Percentiles rank a stretch among this genome's conserved stretches.
These are phyloP conservation scores for Andinoacara biseriatus DNA, from an alignment of 2,113 vertebrate species.

Conservation along the genomic window DNA sequence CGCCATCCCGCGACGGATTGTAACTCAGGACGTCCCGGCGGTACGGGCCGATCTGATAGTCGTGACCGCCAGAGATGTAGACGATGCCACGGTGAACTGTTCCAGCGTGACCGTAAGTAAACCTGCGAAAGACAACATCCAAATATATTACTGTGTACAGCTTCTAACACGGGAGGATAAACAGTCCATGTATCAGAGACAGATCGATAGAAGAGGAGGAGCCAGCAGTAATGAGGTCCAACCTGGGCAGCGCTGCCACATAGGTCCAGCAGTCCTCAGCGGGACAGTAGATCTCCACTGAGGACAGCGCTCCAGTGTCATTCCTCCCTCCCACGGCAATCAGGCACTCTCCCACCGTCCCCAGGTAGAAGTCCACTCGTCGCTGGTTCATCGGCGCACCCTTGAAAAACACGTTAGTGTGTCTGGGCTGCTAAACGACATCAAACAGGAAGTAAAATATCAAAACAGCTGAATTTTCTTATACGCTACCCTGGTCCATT, in stretches of 20 bases:
- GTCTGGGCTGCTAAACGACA: not conserved
- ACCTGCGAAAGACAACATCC: slow-evolving; percentile 72
- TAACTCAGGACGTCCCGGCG: slow-evolving; percentile 92
- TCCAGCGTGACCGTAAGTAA: slow-evolving; percentile 92
- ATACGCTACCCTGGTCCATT: slow-evolving; percentile 89
- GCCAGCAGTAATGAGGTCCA: not conserved
- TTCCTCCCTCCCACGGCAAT: slow-evolving; percentile 95
- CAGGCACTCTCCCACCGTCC: slow-evolving; percentile 85
- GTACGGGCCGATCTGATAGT: slow-evolving; percentile 94
- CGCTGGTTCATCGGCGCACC: slow-evolving; percentile 92
- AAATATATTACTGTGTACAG: too few relatives aligned
- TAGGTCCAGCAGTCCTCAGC: slow-evolving; percentile 90
- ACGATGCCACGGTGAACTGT: slow-evolving; percentile 86
- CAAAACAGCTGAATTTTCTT: fast-evolving
- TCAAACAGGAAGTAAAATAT: not conserved
- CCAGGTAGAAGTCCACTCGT: slow-evolving; percentile 93
- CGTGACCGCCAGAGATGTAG: slow-evolving; percentile 95
- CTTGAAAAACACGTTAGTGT: slow-evolving; percentile 69
- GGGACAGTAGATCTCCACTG: slow-evolving; percentile 91
- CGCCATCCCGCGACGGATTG: slow-evolving; percentile 75
- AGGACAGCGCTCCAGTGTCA: slow-evolving; percentile 87
- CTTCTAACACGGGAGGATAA: not conserved
- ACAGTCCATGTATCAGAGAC: not conserved
- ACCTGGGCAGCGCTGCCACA: slow-evolving; percentile 91
- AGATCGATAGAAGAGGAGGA: not conserved